Evolutionary conservation across 2,888 invertebrate species (phyloP), one percentile per base, ranked within the genome.

Genomic region (Fabriciana adippe): DNA sequence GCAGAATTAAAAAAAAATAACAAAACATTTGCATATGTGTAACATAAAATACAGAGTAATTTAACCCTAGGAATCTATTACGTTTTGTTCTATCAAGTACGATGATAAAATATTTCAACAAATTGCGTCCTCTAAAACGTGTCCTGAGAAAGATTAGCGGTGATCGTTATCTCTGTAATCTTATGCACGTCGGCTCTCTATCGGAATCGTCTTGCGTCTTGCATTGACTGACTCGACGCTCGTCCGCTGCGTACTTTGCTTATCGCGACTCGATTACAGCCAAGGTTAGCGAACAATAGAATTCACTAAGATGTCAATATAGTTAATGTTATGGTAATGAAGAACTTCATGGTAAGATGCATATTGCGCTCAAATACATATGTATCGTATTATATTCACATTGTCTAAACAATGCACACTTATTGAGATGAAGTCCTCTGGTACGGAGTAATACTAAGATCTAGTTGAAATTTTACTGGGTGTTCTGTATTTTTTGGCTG

Each of bases 161-260:
- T 74, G 76, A 75, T 75, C 73, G 73, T 82, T 84, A 86, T 87
- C 84, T 79, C 73, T 75, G 78, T 83, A 81, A 84, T 85, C 81
- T 82, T 79, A 83, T 88, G 85, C 85, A 86, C 81, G 78, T 21
- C 51, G 57, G 51, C 57, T 66, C 60, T 66, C 26, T 69, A 71
- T 71, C 71, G 76, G 73, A 79, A 45, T 67, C 68, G 64, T 50
- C 50, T 67, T 70, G 67, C 66, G 57, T 47, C 47, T 57, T 57
- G 57, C 47, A 57, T 21, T 41, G 51, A 45, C 54, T 26, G 31
- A 26, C 47, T 66, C 54, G 18, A 13, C 47, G 64, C 57, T 50
- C 54, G 45, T 15, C 72, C 68, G 72, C 68, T 79, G 78, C 80
- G 84, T 79, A 74, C 79, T 77, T 76, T 70, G 80, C 78, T 87